Evolutionary conservation across 1,140 invertebrate species (phyloP).

Genomic region (Hestina assimilis): DNA sequence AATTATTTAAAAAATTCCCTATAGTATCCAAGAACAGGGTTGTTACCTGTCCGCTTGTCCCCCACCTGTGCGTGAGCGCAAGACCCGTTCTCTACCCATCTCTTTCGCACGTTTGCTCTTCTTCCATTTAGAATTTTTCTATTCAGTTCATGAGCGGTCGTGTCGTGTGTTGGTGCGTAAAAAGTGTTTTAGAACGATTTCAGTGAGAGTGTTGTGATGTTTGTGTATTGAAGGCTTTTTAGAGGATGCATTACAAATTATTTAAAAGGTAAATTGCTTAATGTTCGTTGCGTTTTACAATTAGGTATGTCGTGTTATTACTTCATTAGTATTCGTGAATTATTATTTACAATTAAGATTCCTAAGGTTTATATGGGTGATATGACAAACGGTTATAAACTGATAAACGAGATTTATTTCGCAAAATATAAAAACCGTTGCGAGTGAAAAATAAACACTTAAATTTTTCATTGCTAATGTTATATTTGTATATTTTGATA

Average conservation of each 20-base stretch:
- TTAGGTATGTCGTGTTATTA: not conserved
- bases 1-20: slow-evolving; percentile 17
- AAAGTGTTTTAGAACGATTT: slow-evolving; percentile 29
- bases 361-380: too few relatives aligned
- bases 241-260: slow-evolving; percentile 69
- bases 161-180: slow-evolving; percentile 31
- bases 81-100: slow-evolving; percentile 38
- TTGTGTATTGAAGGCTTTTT: slow-evolving; percentile 26
- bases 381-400: too few relatives aligned
- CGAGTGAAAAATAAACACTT: too few relatives aligned
- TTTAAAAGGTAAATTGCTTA: slow-evolving; percentile 60
- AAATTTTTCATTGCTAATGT: too few relatives aligned
- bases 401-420: too few relatives aligned
- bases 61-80: slow-evolving; percentile 46
- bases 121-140: slow-evolving; percentile 48
- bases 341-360: slow-evolving; percentile 10
- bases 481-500: too few relatives aligned
- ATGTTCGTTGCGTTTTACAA: not conserved
- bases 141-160: slow-evolving; percentile 43
- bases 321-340: not conserved
- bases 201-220: slow-evolving; percentile 34
- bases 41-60: slow-evolving; percentile 34
- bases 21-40: slow-evolving; percentile 8
- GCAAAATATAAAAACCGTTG: too few relatives aligned
- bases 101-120: slow-evolving; percentile 42